A percentile compares a stretch with the other conserved stretches of the same genome.
Evolutionary conservation across 2,888 invertebrate genomes (phyloP).

Genomic region (Apocheima hispidaria): DNA sequence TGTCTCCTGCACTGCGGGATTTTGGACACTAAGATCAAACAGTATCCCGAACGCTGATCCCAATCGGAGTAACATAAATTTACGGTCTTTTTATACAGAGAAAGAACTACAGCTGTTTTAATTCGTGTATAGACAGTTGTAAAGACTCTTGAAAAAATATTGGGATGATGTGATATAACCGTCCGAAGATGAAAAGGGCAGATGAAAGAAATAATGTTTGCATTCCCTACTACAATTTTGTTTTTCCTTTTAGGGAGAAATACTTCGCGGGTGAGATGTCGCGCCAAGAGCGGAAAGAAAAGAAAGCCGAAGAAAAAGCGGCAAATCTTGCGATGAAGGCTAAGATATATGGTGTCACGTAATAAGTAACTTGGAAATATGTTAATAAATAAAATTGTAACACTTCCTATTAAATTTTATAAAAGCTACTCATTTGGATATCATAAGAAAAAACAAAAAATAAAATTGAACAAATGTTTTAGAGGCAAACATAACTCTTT

Average conservation of each 20-base stretch:
- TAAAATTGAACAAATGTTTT: not conserved
- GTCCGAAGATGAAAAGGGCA: no score
- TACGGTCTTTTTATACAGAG: no score
- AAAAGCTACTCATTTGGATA: not conserved
- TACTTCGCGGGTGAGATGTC: constrained; percentile 90
- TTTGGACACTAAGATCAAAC: no score
- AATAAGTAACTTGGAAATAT: constrained; percentile 9
- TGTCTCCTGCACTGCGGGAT: no score
- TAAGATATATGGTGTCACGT: constrained; percentile 41
- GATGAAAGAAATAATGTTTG: no score
- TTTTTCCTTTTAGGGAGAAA: constrained; percentile 82
- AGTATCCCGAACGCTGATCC: no score
- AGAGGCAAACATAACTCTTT: constrained; percentile 9
- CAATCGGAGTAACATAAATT: no score
- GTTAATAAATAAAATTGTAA: not conserved
- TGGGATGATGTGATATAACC: no score
- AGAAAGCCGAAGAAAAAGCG: constrained; percentile 66
- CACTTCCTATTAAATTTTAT: not conserved
- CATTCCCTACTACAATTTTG: not conserved
- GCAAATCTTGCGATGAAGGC: constrained; percentile 56
- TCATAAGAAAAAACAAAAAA: not conserved
- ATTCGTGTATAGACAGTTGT: no score
- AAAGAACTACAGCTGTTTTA: no score
- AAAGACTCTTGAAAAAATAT: no score
- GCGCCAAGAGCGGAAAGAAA: constrained; percentile 86